Base-by-base conservation (phyloP, 2,797 vertebrate species). In the Silurus aristotelis region DNA sequence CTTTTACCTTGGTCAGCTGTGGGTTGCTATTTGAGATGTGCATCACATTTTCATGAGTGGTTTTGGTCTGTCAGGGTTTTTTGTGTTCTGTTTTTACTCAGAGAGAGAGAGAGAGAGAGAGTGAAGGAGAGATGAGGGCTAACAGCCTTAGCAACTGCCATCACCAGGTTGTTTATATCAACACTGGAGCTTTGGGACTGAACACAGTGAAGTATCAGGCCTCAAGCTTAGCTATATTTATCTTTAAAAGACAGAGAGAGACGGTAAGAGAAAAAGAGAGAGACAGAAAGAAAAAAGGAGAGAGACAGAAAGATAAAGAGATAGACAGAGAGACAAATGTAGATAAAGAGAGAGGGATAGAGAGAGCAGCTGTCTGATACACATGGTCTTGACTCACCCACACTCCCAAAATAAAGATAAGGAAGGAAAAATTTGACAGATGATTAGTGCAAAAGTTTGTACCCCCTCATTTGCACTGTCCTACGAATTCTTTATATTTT, bases 91-190 rank as follows among this genome's bases (percentile, higher is more conserved):
- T 85, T 80, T 71, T 52, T 52, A 15, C 12, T 66, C 48, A 52
- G 48, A 3, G n/a, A 38, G n/a, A 48, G 73, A 77, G 25, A 19
- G 70, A 60, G 71, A 14, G 19, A 52, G 73, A 77, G 25, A 19
- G 71, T 52, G 81, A 25, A 66, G 43, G 15, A 27, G 20, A 58
- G 66, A 82, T 2, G n/a, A 52, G 68, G 68, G 25, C 70, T 61
- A 55, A 20, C 12, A 25, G 66, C 85, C 88, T 55, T 88, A 88
- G 87, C 87, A 80, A 89, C 88, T 22, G 77, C 83, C 78, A 68
- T 79, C 72, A 56, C 64, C 68, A 17, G 31, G 14, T 56, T 89
- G 88, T 90, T 89, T 90, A 85, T 82, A 86, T 88, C 80, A 90
- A 88, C 84, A 89, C 80, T 46, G 38, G 72, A 25, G 52, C 72